Evolutionary conservation across 2,113 vertebrate species (phyloP), one percentile per base, ranked within the genome.

Genomic region (Vulpes lagopus): DNA sequence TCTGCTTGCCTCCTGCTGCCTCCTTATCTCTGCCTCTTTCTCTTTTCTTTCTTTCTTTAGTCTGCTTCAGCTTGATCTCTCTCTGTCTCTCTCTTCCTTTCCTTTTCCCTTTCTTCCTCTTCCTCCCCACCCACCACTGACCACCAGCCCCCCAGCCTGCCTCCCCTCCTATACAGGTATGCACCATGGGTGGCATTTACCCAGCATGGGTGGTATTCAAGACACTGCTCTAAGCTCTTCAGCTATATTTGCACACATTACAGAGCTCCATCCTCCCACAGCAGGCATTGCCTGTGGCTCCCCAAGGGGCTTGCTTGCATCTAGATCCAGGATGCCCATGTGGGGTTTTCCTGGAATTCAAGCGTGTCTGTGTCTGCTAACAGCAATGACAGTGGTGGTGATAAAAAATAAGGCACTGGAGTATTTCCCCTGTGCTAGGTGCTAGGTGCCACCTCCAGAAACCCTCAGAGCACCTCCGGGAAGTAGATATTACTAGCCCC

Each of bases 141-240:
- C 43, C 43, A 43, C 43, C 43, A 6, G 14, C 3, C 49, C 15
- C 19, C 10, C 27, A 57, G 8, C 19, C 60, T 14, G 30, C 35
- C 25, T n/a, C 4, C 8, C 19, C 14, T 38, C 51, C 23, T 55
- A 6, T 14, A 6, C 2, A 19, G 8, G 16, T 4, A 9, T 4
- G 5, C 17, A 0, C 23, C 0, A 2, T 0, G 22, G 35, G n/a
- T 8, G 71, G 79, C n/a, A 3, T 17, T 11, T 23, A 19, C 20
- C 1, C 20, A 35, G 17, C 4, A 11, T 8, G 0, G 14, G 69
- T 14, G 4, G 3, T 16, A 9, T 20, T 12, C 62, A 1, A 22
- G 51, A 67, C 84, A 4, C 62, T 3, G 25, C 9, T 30, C 57
- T 3, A 17, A 53, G 55, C n/a, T 35, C 73, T 74, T 5, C 2